Conservation (phyloP, 2,888 invertebrate species). For the Ophion costatus region DNA sequence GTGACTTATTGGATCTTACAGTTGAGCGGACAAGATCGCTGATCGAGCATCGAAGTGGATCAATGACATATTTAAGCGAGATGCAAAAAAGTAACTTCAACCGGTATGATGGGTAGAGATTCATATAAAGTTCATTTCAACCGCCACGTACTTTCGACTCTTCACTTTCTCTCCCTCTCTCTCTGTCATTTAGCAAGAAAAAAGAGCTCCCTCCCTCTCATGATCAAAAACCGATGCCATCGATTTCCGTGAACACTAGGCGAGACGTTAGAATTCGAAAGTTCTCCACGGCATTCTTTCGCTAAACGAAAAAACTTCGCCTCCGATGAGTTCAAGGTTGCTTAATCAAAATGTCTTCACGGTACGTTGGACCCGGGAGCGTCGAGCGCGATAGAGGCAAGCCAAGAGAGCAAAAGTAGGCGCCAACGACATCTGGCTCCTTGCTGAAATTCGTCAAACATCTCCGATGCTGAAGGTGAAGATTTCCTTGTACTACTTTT, state of each 20-base stretch:
- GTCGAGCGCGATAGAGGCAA: too few species aligned
- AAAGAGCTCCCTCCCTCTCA: too few species aligned
- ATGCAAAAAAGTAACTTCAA: not conserved
- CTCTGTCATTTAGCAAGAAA: too few species aligned
- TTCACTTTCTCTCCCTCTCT: not conserved
- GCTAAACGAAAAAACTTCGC: too few species aligned
- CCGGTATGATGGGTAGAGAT: not conserved
- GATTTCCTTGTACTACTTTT: slow-evolving; percentile 55
- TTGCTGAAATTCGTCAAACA: slow-evolving; percentile 18
- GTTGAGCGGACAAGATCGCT: not conserved
- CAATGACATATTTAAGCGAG: not conserved
- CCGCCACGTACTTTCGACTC: not conserved
- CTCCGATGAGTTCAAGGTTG: too few species aligned
- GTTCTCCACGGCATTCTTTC: too few species aligned
- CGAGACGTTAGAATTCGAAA: too few species aligned
- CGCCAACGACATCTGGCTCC: not conserved
- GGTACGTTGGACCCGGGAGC: too few species aligned
- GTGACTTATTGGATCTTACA: slow-evolving; percentile 9
- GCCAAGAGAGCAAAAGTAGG: not conserved
- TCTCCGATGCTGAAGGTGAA: slow-evolving; percentile 48
- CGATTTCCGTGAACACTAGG: too few species aligned
- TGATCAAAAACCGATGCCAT: too few species aligned
- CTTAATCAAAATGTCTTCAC: too few species aligned
- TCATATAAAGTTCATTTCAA: not conserved
- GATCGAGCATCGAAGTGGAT: slow-evolving; percentile 9